phyloP scores from a whole-genome alignment of 1,140 invertebrate species.

The Nautilus pompilius region DNA sequence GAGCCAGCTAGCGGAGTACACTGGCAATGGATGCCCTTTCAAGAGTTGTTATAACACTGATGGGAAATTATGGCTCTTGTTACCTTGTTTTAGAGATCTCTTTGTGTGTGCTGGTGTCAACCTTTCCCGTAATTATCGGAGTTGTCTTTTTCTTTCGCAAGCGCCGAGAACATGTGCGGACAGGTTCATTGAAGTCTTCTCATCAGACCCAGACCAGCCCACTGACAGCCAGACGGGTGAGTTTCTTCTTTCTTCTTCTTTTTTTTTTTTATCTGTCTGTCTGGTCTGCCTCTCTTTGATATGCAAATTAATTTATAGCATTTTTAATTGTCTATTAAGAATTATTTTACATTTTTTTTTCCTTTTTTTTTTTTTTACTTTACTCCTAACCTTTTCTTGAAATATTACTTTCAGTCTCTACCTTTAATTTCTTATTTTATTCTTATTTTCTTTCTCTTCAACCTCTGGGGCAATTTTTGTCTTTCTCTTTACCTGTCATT shows the following conservation, averaged over 20 bases:
- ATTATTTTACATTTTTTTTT: no score
- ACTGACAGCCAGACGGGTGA: constrained; percentile 32
- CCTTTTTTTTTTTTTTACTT: no score
- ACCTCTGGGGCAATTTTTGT: no score
- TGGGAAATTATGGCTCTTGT: not conserved
- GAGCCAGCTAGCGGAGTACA: no score
- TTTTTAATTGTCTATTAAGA: no score
- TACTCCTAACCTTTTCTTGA: no score
- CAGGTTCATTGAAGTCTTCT: constrained; percentile 31
- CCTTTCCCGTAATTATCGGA: constrained; percentile 17
- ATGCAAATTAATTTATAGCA: no score
- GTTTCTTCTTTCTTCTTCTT: constrained; percentile 4
- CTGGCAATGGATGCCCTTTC: not conserved
- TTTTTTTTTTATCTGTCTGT: not conserved
- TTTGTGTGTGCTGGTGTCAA: not conserved
- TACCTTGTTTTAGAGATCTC: constrained; percentile 4
- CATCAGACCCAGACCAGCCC: constrained; percentile 35
- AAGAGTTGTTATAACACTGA: not conserved
- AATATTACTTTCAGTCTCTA: no score
- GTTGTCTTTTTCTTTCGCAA: constrained; percentile 29
- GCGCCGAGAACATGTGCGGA: constrained; percentile 36
- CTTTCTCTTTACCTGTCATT: no score
- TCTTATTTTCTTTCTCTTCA: no score
- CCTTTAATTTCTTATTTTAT: no score
- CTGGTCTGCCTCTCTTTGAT: not conserved